Percentiles rank a stretch among this genome's conserved stretches.
phyloP scores from a whole-genome alignment of 2,113 vertebrate genomes.

The Amphilophus citrinellus region DNA sequence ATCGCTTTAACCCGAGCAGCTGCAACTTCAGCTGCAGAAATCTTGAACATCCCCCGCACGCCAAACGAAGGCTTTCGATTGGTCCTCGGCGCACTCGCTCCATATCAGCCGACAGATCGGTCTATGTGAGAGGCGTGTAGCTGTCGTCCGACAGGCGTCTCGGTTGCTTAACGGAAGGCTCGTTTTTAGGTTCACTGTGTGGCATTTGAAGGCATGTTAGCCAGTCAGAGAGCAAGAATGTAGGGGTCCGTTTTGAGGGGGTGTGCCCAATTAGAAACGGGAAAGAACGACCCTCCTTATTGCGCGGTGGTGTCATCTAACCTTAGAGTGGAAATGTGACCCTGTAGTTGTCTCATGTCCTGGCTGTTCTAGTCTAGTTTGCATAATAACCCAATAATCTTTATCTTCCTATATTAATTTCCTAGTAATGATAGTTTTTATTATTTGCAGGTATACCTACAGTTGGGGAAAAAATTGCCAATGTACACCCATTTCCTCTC shows the following conservation, averaged over 20 bases:
- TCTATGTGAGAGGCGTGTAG: conserved; percentile 12
- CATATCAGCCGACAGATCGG: conserved; percentile 87
- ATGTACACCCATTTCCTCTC: background rate
- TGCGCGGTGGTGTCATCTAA: background rate
- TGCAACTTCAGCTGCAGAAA: background rate
- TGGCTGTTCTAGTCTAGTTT: background rate
- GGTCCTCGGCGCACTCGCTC: conserved; percentile 80
- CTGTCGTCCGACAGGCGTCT: conserved; percentile 13
- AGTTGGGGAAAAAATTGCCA: too few species aligned
- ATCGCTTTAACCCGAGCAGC: background rate
- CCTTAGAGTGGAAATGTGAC: background rate
- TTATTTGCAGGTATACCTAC: too few species aligned
- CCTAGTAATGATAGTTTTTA: too few species aligned
- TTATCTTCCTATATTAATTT: too few species aligned
- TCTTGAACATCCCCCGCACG: conserved; percentile 53
- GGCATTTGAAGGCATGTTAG: conserved; percentile 26
- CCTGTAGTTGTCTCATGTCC: background rate
- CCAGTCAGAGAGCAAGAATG: conserved; percentile 68
- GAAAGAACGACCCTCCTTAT: conserved; percentile 18
- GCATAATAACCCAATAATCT: background rate
- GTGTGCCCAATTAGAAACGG: conserved; percentile 75
- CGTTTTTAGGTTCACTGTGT: background rate
- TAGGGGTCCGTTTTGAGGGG: conserved; percentile 36
- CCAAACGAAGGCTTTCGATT: conserved; percentile 74
- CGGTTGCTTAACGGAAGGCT: conserved; percentile 18